phyloP scores from a whole-genome alignment of 2,797 vertebrate species.

The Tympanoctomys barrerae region DNA sequence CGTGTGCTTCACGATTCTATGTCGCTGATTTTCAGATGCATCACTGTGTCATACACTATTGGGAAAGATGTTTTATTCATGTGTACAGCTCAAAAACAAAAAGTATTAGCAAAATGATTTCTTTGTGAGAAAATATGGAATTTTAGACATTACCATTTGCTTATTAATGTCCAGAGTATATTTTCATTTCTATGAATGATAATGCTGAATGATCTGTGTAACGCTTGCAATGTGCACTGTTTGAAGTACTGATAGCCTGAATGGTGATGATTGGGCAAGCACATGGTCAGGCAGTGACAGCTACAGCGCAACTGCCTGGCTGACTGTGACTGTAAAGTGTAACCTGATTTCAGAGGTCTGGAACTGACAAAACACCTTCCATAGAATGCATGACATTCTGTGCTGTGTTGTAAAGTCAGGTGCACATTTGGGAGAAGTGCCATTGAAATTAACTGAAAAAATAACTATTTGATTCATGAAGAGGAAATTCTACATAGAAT shows the following conservation, averaged over 20 bases:
- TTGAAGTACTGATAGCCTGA: neutral
- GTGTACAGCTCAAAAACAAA: conserved; percentile 26
- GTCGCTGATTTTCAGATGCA: neutral
- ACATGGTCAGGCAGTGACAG: neutral
- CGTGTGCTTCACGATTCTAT: neutral
- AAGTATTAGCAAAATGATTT: conserved; percentile 45
- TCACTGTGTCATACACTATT: neutral
- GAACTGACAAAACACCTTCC: neutral
- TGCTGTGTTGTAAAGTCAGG: neutral
- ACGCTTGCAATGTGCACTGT: neutral
- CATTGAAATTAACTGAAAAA: neutral
- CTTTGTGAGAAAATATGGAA: neutral
- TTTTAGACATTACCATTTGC: conserved; percentile 7
- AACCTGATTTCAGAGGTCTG: neutral
- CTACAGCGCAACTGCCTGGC: neutral
- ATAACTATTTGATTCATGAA: neutral
- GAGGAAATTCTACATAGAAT: neutral
- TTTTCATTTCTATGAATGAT: neutral
- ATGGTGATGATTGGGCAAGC: neutral
- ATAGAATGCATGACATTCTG: neutral
- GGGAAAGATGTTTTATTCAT: conserved; percentile 32
- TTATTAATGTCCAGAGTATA: neutral
- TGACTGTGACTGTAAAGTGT: neutral
- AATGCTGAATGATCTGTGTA: neutral
- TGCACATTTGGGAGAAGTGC: neutral